Conservation (phyloP, 2,113 vertebrate species). For the Tor tambroides region DNA sequence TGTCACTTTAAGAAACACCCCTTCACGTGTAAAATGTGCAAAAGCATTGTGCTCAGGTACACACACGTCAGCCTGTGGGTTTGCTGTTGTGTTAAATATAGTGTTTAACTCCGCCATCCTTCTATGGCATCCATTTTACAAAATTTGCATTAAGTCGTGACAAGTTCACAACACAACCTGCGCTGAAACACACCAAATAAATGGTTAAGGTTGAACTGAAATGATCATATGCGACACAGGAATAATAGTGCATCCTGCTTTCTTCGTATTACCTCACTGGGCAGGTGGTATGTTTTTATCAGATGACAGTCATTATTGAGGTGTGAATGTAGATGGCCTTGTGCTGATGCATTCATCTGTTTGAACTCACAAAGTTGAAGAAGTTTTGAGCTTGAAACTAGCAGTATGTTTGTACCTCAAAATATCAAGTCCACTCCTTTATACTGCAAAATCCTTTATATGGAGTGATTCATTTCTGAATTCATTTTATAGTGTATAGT, state of each 20-base stretch:
- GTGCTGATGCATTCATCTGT: neutral
- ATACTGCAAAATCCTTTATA: slow-evolving; percentile 13
- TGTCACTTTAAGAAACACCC: neutral
- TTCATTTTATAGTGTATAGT: neutral
- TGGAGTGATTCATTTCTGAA: neutral
- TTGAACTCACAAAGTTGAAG: neutral
- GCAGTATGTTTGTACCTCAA: neutral
- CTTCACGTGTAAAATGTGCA: neutral
- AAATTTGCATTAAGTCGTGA: neutral
- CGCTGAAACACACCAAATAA: neutral
- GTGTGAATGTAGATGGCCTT: neutral
- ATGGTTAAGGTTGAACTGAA: neutral
- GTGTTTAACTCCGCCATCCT: neutral
- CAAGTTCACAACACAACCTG: neutral
- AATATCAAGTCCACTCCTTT: neutral
- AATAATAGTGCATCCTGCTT: neutral
- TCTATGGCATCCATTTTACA: neutral
- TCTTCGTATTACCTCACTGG: neutral
- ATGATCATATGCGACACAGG: neutral
- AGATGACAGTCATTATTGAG: neutral
- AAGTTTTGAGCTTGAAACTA: slow-evolving; percentile 4
- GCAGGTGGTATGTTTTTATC: neutral
- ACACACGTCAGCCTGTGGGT: neutral
- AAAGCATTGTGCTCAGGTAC: neutral
- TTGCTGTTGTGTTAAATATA: neutral